Base-by-base conservation (phyloP, 30 jellyfish, hydroid and myxozoan species). In the Hydra vulgaris region DNA sequence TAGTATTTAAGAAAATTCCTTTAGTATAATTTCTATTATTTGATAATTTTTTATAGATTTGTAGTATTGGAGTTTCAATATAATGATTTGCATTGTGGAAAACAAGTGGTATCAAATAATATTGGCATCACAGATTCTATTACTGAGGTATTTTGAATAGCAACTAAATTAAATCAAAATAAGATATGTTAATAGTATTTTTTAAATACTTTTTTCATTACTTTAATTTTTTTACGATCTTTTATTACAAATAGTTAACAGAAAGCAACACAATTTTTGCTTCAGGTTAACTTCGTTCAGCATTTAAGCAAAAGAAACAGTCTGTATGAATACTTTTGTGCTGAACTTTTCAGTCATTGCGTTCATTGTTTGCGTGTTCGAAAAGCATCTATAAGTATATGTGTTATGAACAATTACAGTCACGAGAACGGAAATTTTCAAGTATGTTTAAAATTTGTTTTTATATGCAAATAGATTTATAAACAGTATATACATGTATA, bases 301-400 rank as follows among this genome's bases (percentile, higher is more conserved):
- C 61, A 40, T 40, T 40, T 40, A 40, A 12, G 12, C 61, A 40
- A 40, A 40, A 40, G 12, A 40, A 40, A 40, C 76, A 69, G 66
- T 19, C 56, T 73, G 8, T 73, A 25, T 73, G 66, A 73, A 17
- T 73, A 73, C 56, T 73, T 21, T 25, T 73, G 81, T 25, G 56
- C 66, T 20, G 81, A 73, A 73, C 56, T 73, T 18, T 73, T 73
- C 52, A 26, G 81, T 21, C 53, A 19, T 25, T 74, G 76, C 15
- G 76, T 69, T 69, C 4, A 1, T 69, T 1, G 26, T 69, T 69
- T 4, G 76, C 25, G 76, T 26, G 81, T 73, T 73, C 21, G 26
- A 1, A 20, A 8, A 20, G 73, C 23, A 1, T 21, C 81, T 20
- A 3, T 25, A 1, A n/a, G 8, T 25, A 25, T 73, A 5, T 26